phyloP scores from a whole-genome alignment of 2,113 vertebrate species.

The Spheniscus mendiculus region DNA sequence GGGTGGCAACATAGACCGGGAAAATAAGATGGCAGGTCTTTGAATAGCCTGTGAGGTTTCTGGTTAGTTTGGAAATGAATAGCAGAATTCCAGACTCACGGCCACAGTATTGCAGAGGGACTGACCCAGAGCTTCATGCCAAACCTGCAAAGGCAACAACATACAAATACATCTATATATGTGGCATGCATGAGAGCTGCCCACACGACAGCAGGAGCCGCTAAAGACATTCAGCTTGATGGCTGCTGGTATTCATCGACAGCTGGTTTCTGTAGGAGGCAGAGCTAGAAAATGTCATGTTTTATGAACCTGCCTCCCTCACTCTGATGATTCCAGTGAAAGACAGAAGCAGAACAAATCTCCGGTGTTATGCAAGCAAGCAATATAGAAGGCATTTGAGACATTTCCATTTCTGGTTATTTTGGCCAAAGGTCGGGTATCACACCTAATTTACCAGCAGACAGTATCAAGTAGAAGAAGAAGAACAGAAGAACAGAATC shows the following conservation, averaged over 20 bases:
- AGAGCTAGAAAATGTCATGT: neutral
- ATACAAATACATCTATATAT: neutral
- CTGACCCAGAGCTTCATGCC: neutral
- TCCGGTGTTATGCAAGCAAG: rapidly evolving
- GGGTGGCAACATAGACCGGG: neutral
- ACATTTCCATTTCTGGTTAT: neutral
- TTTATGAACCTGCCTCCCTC: neutral
- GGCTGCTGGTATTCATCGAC: neutral
- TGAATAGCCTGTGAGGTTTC: neutral
- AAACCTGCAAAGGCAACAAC: neutral
- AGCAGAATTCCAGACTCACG: rapidly evolving
- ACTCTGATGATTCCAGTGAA: neutral
- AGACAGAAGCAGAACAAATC: neutral
- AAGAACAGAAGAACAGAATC: neutral
- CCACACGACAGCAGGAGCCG: neutral
- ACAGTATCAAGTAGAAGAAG: neutral
- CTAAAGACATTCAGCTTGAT: neutral
- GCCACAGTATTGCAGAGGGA: neutral
- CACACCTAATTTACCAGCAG: neutral
- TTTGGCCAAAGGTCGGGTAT: neutral
- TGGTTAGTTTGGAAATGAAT: neutral
- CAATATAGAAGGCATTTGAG: neutral
- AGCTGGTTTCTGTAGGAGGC: neutral
- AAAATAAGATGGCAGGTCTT: neutral
- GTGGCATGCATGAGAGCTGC: neutral